Evolutionary conservation across 2,113 vertebrate genomes (phyloP).

Genomic region (Brachyistius frenatus): DNA sequence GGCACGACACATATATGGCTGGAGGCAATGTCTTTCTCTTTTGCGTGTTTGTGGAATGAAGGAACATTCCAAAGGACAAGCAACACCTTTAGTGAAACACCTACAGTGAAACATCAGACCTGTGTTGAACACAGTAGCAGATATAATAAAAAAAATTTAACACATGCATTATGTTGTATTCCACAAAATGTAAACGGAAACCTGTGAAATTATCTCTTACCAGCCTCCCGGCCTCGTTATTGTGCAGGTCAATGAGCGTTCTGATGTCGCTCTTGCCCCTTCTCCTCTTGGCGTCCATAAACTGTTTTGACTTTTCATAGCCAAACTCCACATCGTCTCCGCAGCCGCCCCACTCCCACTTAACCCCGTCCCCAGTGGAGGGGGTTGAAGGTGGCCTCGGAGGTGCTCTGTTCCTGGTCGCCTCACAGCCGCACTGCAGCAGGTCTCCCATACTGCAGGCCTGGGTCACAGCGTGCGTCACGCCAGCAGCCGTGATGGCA

Average conservation of each 20-base stretch:
- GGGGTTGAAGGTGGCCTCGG: slow-evolving; percentile 78
- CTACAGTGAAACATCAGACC: slow-evolving; percentile 6
- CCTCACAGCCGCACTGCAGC: slow-evolving; percentile 95
- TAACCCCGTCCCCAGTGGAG: slow-evolving; percentile 82
- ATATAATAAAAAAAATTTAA: background rate
- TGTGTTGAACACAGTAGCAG: background rate
- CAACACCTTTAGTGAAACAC: slow-evolving; percentile 42
- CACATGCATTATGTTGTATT: background rate
- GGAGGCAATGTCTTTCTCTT: slow-evolving; percentile 62
- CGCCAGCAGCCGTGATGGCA: slow-evolving; percentile 93
- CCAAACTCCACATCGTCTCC: slow-evolving; percentile 97
- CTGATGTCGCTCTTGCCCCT: slow-evolving; percentile 95
- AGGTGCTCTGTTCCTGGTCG: slow-evolving; percentile 87
- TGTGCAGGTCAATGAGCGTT: slow-evolving; percentile 94
- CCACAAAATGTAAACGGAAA: background rate
- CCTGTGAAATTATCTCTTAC: slow-evolving; percentile 59
- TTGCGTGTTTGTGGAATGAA: slow-evolving; percentile 62
- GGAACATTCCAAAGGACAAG: slow-evolving; percentile 68
- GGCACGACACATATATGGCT: slow-evolving; percentile 70
- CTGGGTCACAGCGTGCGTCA: slow-evolving; percentile 95
- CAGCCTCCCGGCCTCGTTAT: slow-evolving; percentile 95
- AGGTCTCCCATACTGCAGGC: slow-evolving; percentile 98
- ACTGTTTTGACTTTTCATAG: slow-evolving; percentile 96
- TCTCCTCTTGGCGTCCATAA: slow-evolving; percentile 95
- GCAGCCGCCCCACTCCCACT: slow-evolving; percentile 98